These are phyloP conservation scores for Agrypnus murinus DNA, from an alignment of 2,888 invertebrate species.

Conservation along the genomic window DNA sequence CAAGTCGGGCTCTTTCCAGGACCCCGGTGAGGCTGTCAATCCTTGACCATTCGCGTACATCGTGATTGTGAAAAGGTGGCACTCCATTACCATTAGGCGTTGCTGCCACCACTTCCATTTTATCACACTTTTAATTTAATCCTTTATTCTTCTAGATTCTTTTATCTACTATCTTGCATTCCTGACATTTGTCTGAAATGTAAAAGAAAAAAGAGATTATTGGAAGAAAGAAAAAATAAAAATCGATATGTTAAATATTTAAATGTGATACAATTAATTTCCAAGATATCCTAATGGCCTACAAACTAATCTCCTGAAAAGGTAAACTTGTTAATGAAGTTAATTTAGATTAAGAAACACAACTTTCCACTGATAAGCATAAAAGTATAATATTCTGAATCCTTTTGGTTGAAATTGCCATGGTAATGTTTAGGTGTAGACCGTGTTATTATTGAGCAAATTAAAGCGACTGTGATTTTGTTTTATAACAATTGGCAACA, in stretches of 20 bases:
- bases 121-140: slow-evolving; percentile 19
- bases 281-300: slow-evolving; percentile 13
- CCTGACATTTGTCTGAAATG: slow-evolving; percentile 47
- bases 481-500: too few species aligned
- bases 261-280: slow-evolving; percentile 4
- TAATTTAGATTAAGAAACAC: slow-evolving; percentile 9
- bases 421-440: too few species aligned
- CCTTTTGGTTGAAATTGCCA: too few species aligned
- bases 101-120: slow-evolving; percentile 70
- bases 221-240: neutral
- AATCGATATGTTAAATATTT: neutral
- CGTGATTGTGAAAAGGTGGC: slow-evolving; percentile 72
- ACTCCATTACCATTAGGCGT: slow-evolving; percentile 65
- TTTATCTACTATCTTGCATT: neutral
- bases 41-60: slow-evolving; percentile 75
- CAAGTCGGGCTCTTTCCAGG: slow-evolving; percentile 73
- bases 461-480: too few species aligned
- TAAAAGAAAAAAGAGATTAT: neutral
- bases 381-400: too few species aligned
- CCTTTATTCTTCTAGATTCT: slow-evolving; percentile 25
- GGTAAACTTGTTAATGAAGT: slow-evolving; percentile 2
- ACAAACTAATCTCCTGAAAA: slow-evolving; percentile 18
- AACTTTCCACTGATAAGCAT: slow-evolving; percentile 1
- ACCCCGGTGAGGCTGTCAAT: slow-evolving; percentile 74
- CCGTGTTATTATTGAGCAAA: too few species aligned